phyloP scores from a whole-genome alignment of 2,113 vertebrate species.

The Toxostoma redivivum region DNA sequence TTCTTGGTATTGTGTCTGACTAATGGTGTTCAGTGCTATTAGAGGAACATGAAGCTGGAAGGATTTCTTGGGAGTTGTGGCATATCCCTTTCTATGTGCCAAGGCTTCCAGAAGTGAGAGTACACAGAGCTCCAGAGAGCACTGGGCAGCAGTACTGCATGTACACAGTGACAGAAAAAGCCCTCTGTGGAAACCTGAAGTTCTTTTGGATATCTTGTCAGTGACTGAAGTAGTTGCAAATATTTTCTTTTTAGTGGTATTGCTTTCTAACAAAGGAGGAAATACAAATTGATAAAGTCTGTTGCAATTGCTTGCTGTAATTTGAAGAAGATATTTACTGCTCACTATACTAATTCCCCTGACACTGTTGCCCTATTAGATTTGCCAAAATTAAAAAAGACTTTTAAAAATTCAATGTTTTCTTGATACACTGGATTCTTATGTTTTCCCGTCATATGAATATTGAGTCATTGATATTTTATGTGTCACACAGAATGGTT shows the following conservation, averaged over 20 bases:
- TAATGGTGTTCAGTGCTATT: background rate
- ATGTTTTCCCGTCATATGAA: background rate
- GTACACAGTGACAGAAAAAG: background rate
- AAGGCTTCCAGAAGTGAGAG: background rate
- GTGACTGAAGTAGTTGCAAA: background rate
- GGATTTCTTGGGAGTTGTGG: background rate
- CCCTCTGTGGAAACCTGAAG: background rate
- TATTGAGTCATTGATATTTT: slow-evolving; percentile 22
- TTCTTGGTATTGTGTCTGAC: background rate
- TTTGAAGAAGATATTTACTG: background rate
- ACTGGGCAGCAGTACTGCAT: background rate
- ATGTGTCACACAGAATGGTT: background rate
- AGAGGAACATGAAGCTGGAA: background rate
- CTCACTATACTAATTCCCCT: background rate
- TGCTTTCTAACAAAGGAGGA: background rate
- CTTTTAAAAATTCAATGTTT: background rate
- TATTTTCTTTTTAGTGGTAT: background rate
- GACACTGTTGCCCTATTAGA: background rate
- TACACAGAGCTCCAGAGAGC: background rate
- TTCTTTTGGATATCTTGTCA: background rate
- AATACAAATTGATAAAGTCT: background rate
- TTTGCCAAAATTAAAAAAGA: background rate
- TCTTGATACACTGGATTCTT: background rate
- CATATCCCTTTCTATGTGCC: background rate
- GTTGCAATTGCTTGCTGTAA: background rate